A percentile compares a stretch with the other conserved stretches of the same genome.
phyloP scores from a whole-genome alignment of 2,888 invertebrate species.

The Pammene aurita region DNA sequence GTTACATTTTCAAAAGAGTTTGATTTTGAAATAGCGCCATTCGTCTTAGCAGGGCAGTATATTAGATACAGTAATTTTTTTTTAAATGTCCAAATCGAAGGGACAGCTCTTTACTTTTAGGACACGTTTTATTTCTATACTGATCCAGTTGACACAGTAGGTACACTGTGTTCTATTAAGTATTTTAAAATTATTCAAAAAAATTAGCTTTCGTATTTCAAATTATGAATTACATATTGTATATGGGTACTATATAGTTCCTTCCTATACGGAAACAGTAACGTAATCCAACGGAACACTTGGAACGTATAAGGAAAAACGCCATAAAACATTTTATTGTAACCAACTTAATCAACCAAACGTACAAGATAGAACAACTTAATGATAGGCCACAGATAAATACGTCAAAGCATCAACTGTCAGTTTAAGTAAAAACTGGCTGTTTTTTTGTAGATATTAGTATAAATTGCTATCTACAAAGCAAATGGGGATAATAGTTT shows the following conservation, averaged over 20 bases:
- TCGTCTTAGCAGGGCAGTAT: too few relatives aligned
- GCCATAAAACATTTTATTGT: neutral
- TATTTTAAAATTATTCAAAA: too few relatives aligned
- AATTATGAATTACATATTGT: too few relatives aligned
- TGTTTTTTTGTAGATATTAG: constrained; percentile 15
- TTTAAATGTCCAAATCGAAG: too few relatives aligned
- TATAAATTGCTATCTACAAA: constrained; percentile 1
- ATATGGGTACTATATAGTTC: neutral
- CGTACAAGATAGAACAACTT: constrained; percentile 11
- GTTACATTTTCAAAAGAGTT: too few relatives aligned
- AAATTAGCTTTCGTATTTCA: too few relatives aligned
- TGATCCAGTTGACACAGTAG: too few relatives aligned
- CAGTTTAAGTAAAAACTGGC: constrained; percentile 1
- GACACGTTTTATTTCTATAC: too few relatives aligned
- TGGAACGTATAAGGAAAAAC: neutral
- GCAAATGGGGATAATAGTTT: neutral
- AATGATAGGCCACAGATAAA: constrained; percentile 16
- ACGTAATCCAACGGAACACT: neutral
- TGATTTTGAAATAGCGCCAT: too few relatives aligned
- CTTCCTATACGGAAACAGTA: neutral
- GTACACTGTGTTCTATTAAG: too few relatives aligned
- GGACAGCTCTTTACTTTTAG: too few relatives aligned
- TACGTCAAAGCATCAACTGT: constrained; percentile 8
- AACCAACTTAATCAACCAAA: constrained; percentile 1
- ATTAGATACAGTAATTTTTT: too few relatives aligned